Base-by-base conservation (phyloP, 2,113 vertebrate species). In the Marcusenius ussheri region DNA sequence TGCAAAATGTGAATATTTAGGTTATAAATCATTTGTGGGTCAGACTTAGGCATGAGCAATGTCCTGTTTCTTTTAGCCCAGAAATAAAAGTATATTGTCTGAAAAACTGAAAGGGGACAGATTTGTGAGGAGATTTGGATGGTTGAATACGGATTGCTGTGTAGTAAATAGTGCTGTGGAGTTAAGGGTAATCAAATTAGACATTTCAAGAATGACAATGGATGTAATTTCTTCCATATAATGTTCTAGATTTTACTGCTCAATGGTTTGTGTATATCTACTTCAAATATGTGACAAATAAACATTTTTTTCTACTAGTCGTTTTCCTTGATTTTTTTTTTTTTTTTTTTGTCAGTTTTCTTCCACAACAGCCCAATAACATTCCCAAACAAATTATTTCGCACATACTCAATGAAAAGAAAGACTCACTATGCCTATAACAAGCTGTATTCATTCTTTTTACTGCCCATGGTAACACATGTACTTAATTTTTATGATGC, bases 241-340 rank as follows among this genome's bases (percentile, higher is more conserved):
- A 27, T 45, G 88, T 88, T 74, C 58, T 66, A 88, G 11, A 74
- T 88, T 49, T 74, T 88, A 88, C 46, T 49, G 62, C 62, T 49
- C n/a, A 88, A 77, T 88, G n/a, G 62, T 88, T 88, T 88, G 56
- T 74, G 88, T 88, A 74, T 31, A 88, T 49, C 62, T 66, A 24
- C 74, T 66, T n/a, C 53, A 88, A 46, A 66, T 66, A 70, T 27
- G 56, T 70, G 56, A 70, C 88, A 88, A 88, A 88, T 88, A 88
- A 88, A 88, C 8, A 35, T 49, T 39, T 35, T 70, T 88, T 88
- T 80, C 74, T 80, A 80, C 74, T 80, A 15, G 27, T 31, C 17
- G 17, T 6, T 80, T 17, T 39, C 35, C 62, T 62, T 58, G 17
- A 56, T 56, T 56, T 56, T 21, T 27, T 70, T 66, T 62, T 27